Conservation (phyloP, 2,113 vertebrate genomes). For the Arvicanthis niloticus region DNA sequence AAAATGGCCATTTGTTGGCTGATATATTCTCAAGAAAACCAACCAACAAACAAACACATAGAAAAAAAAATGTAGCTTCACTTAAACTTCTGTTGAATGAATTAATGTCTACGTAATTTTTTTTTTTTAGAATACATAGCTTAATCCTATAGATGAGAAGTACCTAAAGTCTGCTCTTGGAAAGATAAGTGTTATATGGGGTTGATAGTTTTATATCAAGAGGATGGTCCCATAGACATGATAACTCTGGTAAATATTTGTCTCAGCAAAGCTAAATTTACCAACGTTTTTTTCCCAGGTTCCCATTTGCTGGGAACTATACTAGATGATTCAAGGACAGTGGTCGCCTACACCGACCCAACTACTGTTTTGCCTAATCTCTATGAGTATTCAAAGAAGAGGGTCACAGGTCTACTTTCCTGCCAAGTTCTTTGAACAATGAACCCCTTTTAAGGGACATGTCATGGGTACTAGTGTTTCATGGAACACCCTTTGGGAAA, state of each 20-base stretch:
- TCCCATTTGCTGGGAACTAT: background rate
- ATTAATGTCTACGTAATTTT: background rate
- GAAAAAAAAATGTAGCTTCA: background rate
- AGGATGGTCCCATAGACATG: background rate
- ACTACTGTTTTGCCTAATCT: background rate
- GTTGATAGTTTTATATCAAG: background rate
- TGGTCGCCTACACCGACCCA: background rate
- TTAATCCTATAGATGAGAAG: background rate
- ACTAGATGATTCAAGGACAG: background rate
- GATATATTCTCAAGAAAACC: background rate
- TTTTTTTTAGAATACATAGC: background rate
- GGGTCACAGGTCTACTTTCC: background rate
- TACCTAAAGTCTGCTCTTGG: background rate
- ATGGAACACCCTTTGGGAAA: constrained; percentile 75
- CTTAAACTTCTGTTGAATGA: background rate
- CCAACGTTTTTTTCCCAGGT: background rate
- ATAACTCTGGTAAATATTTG: background rate
- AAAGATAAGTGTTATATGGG: background rate
- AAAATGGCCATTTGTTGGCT: background rate
- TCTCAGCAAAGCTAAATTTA: background rate
- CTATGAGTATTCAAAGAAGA: background rate
- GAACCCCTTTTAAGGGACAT: constrained; percentile 62
- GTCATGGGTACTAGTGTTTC: constrained; percentile 61
- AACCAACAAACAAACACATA: background rate
- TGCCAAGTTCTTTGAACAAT: constrained; percentile 57